Base-by-base conservation (phyloP, 2,113 vertebrate genomes). In the Otis tarda region DNA sequence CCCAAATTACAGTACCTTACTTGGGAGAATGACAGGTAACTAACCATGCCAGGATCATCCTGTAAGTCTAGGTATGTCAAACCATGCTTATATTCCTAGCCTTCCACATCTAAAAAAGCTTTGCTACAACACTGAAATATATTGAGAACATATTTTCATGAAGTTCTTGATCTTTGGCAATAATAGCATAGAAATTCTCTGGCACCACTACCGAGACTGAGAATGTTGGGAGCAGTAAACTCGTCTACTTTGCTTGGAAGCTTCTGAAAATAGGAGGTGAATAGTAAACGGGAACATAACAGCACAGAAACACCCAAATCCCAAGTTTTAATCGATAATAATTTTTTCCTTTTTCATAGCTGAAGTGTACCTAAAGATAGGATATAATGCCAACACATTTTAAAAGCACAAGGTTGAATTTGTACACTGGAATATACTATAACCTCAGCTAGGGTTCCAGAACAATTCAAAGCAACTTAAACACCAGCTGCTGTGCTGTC, bases 131-230 rank as follows among this genome's bases (percentile, higher is more conserved):
- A 55, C n/a, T 89, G 37, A 93, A 89, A 85, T 86, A 89, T 64
- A 89, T 33, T 83, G 45, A 95, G 59, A 89, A 92, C 75, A 75
- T 75, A 96, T 90, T 91, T 94, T 86, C 69, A 88, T 23, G 37
- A 59, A 91, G 31, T 45, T 91, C 63, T 95, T 89, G 47, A 86
- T 80, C 55, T 94, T 76, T 88, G 83, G 93, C 93, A 95, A 61
- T 35, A 75, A 64, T 12, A 95, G 18, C 4, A 12, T 52, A 83
- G 23, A 91, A 89, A 96, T 94, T 96, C 89, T 56, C 89, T 94
- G 94, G 86, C 94, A 94, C 28, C 49, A 79, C 17, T 52, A 89
- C 27, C 43, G 93, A 77, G 71, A 88, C 27, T 1, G 8, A 80
- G 75, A 95, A 90, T 45, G 21, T 79, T 6, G 78, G 49, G 47